Conservation (phyloP, 1,140 invertebrate species). For the Glossosoma conforme region DNA sequence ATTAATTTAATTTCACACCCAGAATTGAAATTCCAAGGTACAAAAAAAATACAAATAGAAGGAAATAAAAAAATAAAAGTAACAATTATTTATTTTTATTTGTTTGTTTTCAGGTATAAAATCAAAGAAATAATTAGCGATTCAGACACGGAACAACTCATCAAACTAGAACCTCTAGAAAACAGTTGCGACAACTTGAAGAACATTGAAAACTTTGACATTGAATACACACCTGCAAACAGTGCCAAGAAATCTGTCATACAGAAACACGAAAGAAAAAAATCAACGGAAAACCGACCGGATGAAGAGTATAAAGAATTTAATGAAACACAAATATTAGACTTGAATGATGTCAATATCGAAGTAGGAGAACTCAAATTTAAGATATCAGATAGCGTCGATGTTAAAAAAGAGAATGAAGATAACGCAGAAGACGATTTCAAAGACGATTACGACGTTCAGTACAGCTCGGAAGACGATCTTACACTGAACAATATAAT, state of each 20-base stretch:
- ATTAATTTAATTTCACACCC: too few species aligned
- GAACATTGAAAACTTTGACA: too few species aligned
- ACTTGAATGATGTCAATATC: conserved; percentile 4
- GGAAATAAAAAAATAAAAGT: too few species aligned
- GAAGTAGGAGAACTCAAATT: conserved; percentile 4
- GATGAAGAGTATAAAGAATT: conserved; percentile 8
- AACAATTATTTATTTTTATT: too few species aligned
- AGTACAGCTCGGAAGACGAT: conserved; percentile 28
- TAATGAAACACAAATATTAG: conserved; percentile 1
- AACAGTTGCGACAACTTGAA: too few species aligned
- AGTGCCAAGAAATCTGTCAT: too few species aligned
- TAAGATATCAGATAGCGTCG: background rate
- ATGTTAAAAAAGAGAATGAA: background rate
- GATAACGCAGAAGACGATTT: conserved; percentile 3
- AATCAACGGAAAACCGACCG: background rate
- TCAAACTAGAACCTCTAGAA: too few species aligned
- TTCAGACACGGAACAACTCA: background rate
- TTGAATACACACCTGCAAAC: too few species aligned
- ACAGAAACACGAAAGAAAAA: background rate
- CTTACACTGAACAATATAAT: conserved; percentile 24
- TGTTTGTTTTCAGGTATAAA: too few species aligned
- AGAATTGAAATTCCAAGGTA: too few species aligned
- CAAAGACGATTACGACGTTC: background rate
- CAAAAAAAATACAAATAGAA: too few species aligned
- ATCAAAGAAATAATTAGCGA: background rate